A percentile compares a stretch with the other conserved stretches of the same genome.
Conservation (phyloP, 2,113 vertebrate genomes). For the Hypanus sabinus region DNA sequence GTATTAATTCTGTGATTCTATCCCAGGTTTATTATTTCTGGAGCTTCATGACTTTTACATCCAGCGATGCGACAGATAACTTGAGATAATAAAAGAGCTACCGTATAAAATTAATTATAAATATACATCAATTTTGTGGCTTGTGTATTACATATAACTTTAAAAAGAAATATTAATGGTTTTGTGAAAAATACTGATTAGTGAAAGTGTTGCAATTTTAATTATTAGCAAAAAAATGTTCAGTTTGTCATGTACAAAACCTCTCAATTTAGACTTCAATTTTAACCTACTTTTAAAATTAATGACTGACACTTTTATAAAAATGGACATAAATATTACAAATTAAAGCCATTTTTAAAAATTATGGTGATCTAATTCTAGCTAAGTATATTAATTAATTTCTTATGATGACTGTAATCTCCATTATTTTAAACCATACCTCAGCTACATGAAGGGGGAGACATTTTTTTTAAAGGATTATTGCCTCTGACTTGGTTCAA, state of each 20-base stretch:
- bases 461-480: constrained; percentile 10
- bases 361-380: constrained; percentile 1
- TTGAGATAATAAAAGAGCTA: too few species aligned
- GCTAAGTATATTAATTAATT: not conserved
- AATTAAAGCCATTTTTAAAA: not conserved
- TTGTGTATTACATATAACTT: not conserved
- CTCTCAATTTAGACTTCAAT: not conserved
- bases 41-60: too few species aligned
- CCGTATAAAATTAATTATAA: too few species aligned
- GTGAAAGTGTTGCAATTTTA: not conserved
- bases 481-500: not conserved
- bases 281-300: not conserved
- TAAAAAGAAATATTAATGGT: not conserved
- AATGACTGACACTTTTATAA: not conserved
- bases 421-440: not conserved
- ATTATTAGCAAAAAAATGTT: not conserved
- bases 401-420: not conserved
- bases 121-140: too few species aligned
- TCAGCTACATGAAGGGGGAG: not conserved
- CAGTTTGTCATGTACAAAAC: not conserved
- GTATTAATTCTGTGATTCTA: too few species aligned
- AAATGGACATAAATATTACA: not conserved
- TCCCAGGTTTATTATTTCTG: too few species aligned
- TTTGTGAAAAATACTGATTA: not conserved
- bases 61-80: too few species aligned